Evolutionary conservation across 2,888 invertebrate genomes (phyloP).

Genomic region (Platycnemis pennipes): DNA sequence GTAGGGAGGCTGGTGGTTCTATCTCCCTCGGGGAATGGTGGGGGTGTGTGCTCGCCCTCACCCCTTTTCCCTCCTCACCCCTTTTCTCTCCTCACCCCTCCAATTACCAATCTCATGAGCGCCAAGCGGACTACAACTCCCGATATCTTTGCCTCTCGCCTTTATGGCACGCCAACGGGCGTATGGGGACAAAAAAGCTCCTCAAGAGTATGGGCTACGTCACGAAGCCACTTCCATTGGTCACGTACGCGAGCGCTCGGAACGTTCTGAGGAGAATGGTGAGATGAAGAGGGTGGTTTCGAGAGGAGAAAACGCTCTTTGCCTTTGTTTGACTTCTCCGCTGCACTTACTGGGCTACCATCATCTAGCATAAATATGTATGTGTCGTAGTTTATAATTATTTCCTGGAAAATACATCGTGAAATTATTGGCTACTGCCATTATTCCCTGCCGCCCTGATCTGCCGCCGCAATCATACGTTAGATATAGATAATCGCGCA

Average conservation of each 20-base stretch:
- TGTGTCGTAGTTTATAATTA: too few species aligned
- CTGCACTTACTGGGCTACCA: too few species aligned
- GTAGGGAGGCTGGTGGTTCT: background rate
- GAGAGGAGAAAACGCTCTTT: too few species aligned
- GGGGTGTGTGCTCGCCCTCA: background rate
- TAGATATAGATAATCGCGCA: too few species aligned
- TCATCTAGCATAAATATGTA: too few species aligned
- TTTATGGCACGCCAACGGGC: background rate
- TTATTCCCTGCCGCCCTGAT: too few species aligned
- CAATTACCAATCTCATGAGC: conserved; percentile 33
- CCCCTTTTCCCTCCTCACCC: background rate
- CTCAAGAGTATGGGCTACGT: conserved; percentile 29
- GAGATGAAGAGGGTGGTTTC: background rate
- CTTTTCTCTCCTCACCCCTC: background rate
- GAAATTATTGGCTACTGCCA: too few species aligned
- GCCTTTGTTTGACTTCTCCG: too few species aligned
- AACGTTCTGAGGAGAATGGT: background rate
- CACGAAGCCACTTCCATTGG: conserved; percentile 51
- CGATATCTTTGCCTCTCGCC: background rate
- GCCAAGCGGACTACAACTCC: conserved; percentile 15
- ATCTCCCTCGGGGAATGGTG: background rate
- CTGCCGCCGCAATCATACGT: too few species aligned
- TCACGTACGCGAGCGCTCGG: conserved; percentile 49
- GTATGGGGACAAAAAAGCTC: background rate
- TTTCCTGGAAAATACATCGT: too few species aligned